phyloP scores from a whole-genome alignment of 35 echinoderm and acorn worm species.

The Apostichopus californicus region DNA sequence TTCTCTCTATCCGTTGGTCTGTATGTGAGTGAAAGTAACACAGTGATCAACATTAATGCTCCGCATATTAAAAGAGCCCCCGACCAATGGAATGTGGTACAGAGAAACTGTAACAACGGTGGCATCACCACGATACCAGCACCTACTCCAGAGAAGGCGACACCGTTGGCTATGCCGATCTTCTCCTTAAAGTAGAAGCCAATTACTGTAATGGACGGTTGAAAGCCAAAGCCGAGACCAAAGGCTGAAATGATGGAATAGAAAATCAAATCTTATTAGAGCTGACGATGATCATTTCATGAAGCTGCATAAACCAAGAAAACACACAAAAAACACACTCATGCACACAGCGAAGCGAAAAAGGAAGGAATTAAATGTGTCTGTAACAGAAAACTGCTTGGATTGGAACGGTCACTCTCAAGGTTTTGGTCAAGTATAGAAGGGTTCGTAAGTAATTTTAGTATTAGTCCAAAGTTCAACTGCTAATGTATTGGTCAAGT shows the following conservation, averaged over 20 bases:
- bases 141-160: conserved; percentile 65
- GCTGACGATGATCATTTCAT: too few relatives aligned
- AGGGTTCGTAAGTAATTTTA: too few relatives aligned
- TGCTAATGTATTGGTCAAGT: too few relatives aligned
- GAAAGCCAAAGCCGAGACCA: conserved; percentile 54
- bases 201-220: conserved; percentile 54
- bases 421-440: too few relatives aligned
- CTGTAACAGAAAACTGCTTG: too few relatives aligned
- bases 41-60: conserved; percentile 13
- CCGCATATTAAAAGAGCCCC: conserved; percentile 62
- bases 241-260: conserved; percentile 25
- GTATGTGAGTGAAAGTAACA: not conserved
- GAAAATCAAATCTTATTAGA: not conserved
- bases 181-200: conserved; percentile 58
- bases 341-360: too few relatives aligned
- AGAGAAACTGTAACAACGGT: conserved; percentile 44
- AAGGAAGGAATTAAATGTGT: too few relatives aligned
- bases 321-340: too few relatives aligned
- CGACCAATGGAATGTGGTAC: conserved; percentile 59
- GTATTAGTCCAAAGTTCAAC: too few relatives aligned
- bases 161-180: conserved; percentile 61
- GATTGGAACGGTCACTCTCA: too few relatives aligned
- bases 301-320: too few relatives aligned
- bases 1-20: conserved; percentile 43
- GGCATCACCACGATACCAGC: conserved; percentile 63